These are phyloP conservation scores for Pseudococcus longispinus DNA, from an alignment of 2,888 invertebrate species.

Conservation along the genomic window DNA sequence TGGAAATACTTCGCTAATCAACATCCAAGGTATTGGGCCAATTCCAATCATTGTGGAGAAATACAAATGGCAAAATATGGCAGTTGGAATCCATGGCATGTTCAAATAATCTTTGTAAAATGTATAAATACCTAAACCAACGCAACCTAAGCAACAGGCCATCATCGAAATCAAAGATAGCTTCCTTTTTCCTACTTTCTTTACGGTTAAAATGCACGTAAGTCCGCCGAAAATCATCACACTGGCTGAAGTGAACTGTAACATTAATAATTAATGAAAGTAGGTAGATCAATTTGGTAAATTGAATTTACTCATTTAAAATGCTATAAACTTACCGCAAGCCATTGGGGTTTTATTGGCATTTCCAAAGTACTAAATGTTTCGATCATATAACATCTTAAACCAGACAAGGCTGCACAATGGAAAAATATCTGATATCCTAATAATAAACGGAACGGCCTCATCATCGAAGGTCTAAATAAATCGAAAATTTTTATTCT, in stretches of 20 bases:
- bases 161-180: conserved; percentile 64
- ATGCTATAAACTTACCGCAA: conserved; percentile 65
- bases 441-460: conserved; percentile 66
- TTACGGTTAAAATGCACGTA: conserved; percentile 59
- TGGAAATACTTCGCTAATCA: conserved; percentile 69
- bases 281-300: neutral
- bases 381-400: conserved; percentile 68
- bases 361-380: conserved; percentile 64
- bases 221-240: conserved; percentile 60
- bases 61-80: conserved; percentile 64
- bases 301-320: too few species aligned
- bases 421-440: conserved; percentile 67
- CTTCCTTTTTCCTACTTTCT: conserved; percentile 62
- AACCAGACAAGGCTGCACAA: conserved; percentile 65
- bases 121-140: conserved; percentile 65
- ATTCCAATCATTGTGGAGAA: conserved; percentile 63
- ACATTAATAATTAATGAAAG: neutral
- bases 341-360: conserved; percentile 63
- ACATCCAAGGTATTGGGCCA: conserved; percentile 67
- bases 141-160: conserved; percentile 64
- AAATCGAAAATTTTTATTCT: conserved; percentile 61
- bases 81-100: conserved; percentile 64
- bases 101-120: conserved; percentile 60
- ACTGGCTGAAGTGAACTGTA: conserved; percentile 59
- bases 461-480: conserved; percentile 66